Conservation (phyloP, 2,888 invertebrate genomes). For the Noctua pronuba region DNA sequence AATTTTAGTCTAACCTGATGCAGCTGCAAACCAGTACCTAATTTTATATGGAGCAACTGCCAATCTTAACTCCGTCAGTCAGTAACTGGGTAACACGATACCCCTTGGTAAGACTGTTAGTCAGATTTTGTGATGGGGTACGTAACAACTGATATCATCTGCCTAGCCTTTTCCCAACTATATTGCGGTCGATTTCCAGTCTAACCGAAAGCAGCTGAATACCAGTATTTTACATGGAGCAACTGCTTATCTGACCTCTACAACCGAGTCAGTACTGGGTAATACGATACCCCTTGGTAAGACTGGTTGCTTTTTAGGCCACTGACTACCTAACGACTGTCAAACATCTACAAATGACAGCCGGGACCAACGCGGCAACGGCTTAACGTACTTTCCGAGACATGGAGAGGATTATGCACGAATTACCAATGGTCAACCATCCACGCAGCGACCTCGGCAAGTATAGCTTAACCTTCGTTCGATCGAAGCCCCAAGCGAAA, state of each 20-base stretch:
- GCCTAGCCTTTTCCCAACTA: too few species aligned
- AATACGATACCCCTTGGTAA: too few species aligned
- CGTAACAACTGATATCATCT: background rate
- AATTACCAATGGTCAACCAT: background rate
- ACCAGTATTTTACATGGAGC: too few species aligned
- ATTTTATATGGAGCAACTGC: background rate
- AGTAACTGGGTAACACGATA: background rate
- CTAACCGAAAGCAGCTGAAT: too few species aligned
- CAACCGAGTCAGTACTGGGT: too few species aligned
- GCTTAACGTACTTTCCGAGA: background rate
- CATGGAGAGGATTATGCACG: too few species aligned
- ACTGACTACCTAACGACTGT: too few species aligned
- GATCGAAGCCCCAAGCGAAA: background rate
- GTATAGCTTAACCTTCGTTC: background rate
- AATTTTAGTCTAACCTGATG: too few species aligned
- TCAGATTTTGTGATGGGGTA: background rate
- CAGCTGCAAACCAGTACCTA: too few species aligned
- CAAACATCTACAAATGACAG: background rate
- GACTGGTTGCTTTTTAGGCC: too few species aligned
- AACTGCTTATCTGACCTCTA: too few species aligned
- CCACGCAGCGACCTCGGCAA: background rate
- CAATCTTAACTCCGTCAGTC: background rate
- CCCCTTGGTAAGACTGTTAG: background rate
- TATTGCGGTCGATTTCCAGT: too few species aligned
- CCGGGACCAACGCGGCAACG: background rate